phyloP scores from a whole-genome alignment of 2,113 vertebrate species.

The Rhinogobius similis region DNA sequence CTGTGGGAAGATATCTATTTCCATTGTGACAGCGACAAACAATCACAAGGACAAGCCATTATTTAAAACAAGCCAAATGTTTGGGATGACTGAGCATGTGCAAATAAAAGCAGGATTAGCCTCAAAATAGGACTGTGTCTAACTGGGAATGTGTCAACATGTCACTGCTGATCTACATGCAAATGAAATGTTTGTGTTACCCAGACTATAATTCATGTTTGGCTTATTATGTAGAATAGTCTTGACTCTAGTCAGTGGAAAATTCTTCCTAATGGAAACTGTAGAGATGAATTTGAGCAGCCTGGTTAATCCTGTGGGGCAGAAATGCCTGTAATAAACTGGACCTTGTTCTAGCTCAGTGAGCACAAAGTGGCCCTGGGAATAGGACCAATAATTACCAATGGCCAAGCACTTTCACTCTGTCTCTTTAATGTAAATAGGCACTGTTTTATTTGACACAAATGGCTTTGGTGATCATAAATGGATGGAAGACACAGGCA shows the following conservation, averaged over 20 bases:
- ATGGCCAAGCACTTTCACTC: conserved; percentile 55
- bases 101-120: conserved; percentile 65
- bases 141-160: conserved; percentile 61
- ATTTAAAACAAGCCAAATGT: conserved; percentile 69
- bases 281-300: conserved; percentile 50
- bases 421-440: conserved; percentile 74
- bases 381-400: conserved; percentile 60
- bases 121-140: conserved; percentile 55
- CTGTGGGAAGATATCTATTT: conserved; percentile 60
- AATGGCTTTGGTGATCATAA: conserved; percentile 65
- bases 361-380: conserved; percentile 31
- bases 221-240: conserved; percentile 63
- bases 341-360: conserved; percentile 43
- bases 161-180: conserved; percentile 65
- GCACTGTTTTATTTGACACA: conserved; percentile 56
- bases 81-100: conserved; percentile 65
- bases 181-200: conserved; percentile 70
- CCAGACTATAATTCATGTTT: conserved; percentile 62
- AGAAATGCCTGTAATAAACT: conserved; percentile 57
- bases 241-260: conserved; percentile 35
- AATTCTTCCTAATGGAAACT: conserved; percentile 57
- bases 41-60: conserved; percentile 67
- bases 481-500: conserved; percentile 51
- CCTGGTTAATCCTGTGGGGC: conserved; percentile 45
- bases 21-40: conserved; percentile 58